Evolutionary conservation across 2,113 vertebrate genomes (phyloP), one percentile per base, ranked within the genome.

Genomic region (Otocyon megalotis): DNA sequence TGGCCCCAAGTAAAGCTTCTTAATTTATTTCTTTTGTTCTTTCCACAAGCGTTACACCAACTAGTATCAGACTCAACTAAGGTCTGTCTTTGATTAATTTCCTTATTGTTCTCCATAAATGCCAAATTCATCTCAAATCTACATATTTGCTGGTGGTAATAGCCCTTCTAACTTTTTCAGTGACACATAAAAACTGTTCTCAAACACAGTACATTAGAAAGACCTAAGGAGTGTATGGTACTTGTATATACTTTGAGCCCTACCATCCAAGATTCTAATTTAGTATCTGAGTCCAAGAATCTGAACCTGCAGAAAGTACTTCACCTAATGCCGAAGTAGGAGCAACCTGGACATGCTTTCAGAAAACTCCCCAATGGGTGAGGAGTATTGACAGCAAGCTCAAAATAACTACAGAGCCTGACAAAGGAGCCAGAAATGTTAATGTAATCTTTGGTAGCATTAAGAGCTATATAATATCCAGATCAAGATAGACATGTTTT

Each of bases 401-500:
- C 24, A 63, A 74, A 95, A 54, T 30, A 62, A 84, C 10, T 35
- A 6, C 54, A 63, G 35, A 67, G 43, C 87, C 15, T 83, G 50
- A 77, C 20, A 30, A 91, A 93, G 62, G 63, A 93, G 62, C 22
- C 63, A 88, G 63, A 76, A 71, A 56, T 62, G 37, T 54, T 96
- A 91, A 88, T 69, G 56, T 84, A 87, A 72, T 81, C 19, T 83
- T 60, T 84, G 74, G 81, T 85, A 93, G 30, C 63, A 83, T 56
- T 94, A 86, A 53, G 48, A 79, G 19, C 60, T 72, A 74, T 93
- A 56, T 69, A 58, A 69, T 43, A 96, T 26, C 43, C 60, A 72
- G 80, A 87, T 95, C 24, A 90, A 95, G 74, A 37, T 83, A 95
- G 11, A 16, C n/a, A 89, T 76, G 30, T 65, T 72, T 86, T 11